These are phyloP conservation scores for Drosophila algonquin DNA, from an alignment of 2,888 invertebrate genomes.

Conservation along the genomic window DNA sequence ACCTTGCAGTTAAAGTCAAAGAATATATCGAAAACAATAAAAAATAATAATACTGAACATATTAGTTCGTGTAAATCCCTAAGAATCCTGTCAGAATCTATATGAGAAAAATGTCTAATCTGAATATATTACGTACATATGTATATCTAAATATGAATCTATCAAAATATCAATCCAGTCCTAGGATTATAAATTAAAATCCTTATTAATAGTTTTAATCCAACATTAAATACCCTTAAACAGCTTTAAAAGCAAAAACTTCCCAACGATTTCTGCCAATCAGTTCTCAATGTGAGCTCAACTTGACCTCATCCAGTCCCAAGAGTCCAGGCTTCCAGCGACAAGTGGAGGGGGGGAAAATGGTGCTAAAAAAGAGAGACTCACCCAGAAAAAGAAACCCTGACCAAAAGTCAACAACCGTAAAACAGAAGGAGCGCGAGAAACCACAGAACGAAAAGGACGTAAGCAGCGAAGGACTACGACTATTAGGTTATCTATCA, in stretches of 20 bases:
- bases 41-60: no score
- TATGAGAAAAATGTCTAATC: no score
- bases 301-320: slow-evolving; percentile 45
- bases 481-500: slow-evolving; percentile 55
- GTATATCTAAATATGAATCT: no score
- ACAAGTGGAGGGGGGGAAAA: slow-evolving; percentile 22
- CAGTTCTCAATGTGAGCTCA: slow-evolving; percentile 25
- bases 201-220: no score
- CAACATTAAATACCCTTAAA: neutral
- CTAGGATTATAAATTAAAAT: no score
- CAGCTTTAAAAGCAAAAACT: slow-evolving; percentile 3
- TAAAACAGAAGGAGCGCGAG: slow-evolving; percentile 30
- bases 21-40: no score
- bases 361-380: slow-evolving; percentile 8
- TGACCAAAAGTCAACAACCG: slow-evolving; percentile 57
- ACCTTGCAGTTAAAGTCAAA: no score
- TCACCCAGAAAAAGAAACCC: slow-evolving; percentile 25
- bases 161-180: no score
- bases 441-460: slow-evolving; percentile 8
- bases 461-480: slow-evolving; percentile 24
- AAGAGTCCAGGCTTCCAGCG: slow-evolving; percentile 4
- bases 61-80: no score
- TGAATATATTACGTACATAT: no score
- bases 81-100: no score
- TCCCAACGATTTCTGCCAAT: slow-evolving; percentile 27